phyloP scores from a whole-genome alignment of 2,888 invertebrate genomes.

The Phengaris arion region DNA sequence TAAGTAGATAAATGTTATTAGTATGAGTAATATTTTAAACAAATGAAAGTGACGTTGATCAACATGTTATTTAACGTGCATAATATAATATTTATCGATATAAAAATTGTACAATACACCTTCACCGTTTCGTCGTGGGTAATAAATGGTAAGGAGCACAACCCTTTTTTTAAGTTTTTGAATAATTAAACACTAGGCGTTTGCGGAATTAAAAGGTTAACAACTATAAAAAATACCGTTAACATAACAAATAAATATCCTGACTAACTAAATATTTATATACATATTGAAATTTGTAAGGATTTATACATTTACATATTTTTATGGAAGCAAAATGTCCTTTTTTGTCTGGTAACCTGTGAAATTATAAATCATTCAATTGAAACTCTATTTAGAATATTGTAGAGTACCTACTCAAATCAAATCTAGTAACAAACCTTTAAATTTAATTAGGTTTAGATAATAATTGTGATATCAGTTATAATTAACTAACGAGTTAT shows the following conservation, averaged over 20 bases:
- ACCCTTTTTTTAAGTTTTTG: background rate
- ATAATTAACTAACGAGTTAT: background rate
- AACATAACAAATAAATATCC: background rate
- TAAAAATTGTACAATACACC: background rate
- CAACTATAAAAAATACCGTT: conserved; percentile 1
- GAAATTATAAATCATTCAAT: too few relatives aligned
- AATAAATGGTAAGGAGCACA: background rate
- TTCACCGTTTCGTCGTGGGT: too few relatives aligned
- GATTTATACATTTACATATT: too few relatives aligned
- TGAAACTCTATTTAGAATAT: too few relatives aligned
- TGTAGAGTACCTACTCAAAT: background rate
- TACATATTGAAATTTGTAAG: too few relatives aligned
- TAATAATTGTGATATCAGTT: background rate
- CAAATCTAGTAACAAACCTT: conserved; percentile 5
- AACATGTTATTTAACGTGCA: background rate
- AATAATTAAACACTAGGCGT: background rate
- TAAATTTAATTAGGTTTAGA: background rate
- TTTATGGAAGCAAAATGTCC: too few relatives aligned
- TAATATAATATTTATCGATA: background rate
- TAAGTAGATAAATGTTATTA: background rate
- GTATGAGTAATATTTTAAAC: background rate
- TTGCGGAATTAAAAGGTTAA: background rate
- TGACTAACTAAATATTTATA: background rate
- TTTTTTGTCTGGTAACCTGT: too few relatives aligned
- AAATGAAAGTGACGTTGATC: background rate